Conservation (phyloP, 2,888 invertebrate species). For the Catonia carolina region DNA sequence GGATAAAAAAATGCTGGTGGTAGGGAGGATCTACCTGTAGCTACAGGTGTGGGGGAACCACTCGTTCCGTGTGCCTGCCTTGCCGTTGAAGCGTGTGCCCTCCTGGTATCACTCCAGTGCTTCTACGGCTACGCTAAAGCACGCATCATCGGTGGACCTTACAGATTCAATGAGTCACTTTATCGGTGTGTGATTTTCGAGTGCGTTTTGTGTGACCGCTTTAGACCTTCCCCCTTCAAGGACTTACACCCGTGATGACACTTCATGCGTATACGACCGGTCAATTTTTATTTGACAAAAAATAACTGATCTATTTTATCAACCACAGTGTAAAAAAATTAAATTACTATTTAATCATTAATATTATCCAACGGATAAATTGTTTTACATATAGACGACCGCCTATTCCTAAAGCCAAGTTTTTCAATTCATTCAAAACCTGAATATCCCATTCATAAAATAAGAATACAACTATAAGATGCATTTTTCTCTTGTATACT, state of each 20-base stretch:
- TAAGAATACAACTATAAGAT: too few relatives aligned
- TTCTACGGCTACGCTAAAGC: slow-evolving; percentile 3
- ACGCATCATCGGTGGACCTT: slow-evolving; percentile 15
- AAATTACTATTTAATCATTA: too few relatives aligned
- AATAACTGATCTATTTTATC: too few relatives aligned
- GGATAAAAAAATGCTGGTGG: background rate
- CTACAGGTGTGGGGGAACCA: slow-evolving; percentile 7
- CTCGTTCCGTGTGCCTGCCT: slow-evolving; percentile 9
- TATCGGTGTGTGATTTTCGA: slow-evolving; percentile 15
- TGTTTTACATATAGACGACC: too few relatives aligned
- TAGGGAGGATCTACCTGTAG: slow-evolving; percentile 4
- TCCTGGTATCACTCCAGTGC: slow-evolving; percentile 11
- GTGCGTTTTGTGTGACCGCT: slow-evolving; percentile 12
- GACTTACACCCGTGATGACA: slow-evolving; percentile 5
- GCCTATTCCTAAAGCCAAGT: too few relatives aligned
- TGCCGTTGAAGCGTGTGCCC: slow-evolving; percentile 10
- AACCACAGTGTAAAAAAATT: too few relatives aligned
- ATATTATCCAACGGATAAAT: too few relatives aligned
- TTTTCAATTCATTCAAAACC: too few relatives aligned
- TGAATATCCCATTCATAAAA: too few relatives aligned
- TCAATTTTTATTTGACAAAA: background rate
- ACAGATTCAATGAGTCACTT: slow-evolving; percentile 15
- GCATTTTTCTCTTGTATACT: too few relatives aligned
- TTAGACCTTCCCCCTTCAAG: background rate
- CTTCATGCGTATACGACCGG: slow-evolving; percentile 4